Evolutionary conservation across 2,113 vertebrate species (phyloP).

Genomic region (Anarrhichthys ocellatus): DNA sequence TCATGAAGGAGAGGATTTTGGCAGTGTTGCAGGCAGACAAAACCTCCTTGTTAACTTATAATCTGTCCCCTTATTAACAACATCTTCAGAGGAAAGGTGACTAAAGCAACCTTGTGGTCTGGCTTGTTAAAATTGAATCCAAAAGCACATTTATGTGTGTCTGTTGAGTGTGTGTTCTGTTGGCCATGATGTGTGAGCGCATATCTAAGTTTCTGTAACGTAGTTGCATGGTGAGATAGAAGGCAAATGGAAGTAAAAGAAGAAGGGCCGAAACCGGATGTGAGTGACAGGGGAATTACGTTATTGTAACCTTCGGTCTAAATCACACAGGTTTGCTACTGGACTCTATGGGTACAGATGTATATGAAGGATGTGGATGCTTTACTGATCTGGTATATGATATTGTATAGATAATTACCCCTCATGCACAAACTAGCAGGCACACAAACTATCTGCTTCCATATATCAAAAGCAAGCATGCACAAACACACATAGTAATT

Average conservation of each 20-base stretch:
- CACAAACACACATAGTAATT: too few species aligned
- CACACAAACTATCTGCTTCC: too few species aligned
- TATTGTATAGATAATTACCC: too few species aligned
- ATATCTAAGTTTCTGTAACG: constrained; percentile 4
- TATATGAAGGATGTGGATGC: too few species aligned
- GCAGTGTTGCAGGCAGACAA: constrained; percentile 18
- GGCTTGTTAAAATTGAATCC: constrained; percentile 51
- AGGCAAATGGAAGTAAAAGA: not conserved
- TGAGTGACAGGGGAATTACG: constrained; percentile 1
- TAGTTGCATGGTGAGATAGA: not conserved
- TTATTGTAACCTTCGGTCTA: too few species aligned
- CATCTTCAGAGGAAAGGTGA: constrained; percentile 35
- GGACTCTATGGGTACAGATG: too few species aligned
- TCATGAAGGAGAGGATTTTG: constrained; percentile 28
- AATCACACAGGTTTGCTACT: too few species aligned
- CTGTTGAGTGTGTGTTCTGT: constrained; percentile 6
- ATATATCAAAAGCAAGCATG: too few species aligned
- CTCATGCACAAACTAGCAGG: too few species aligned
- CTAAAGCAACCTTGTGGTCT: constrained; percentile 31
- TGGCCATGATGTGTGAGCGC: constrained; percentile 15
- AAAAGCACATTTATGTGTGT: constrained; percentile 23
- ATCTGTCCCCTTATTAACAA: constrained; percentile 51
- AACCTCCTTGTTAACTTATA: constrained; percentile 48
- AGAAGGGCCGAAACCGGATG: not conserved
- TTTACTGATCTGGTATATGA: too few species aligned